Base-by-base conservation (phyloP, 2,797 vertebrate species). In the Characodon lateralis region DNA sequence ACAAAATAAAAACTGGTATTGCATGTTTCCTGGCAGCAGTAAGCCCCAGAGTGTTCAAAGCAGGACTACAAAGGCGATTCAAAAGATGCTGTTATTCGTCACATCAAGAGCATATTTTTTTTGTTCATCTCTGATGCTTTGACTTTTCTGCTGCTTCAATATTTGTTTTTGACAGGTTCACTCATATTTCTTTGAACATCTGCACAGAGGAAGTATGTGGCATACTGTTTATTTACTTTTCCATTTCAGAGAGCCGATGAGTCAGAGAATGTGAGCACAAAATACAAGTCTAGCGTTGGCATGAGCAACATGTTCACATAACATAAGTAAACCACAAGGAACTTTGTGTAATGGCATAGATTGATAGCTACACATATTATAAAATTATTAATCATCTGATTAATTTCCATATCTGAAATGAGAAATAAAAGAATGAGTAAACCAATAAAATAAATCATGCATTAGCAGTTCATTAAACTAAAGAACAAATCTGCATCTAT, bases 171-270 rank as follows among this genome's bases (percentile, higher is more conserved):
- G 88, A 88, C 89, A 78, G 85, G 89, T 87, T 87, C 84, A 81
- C 76, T 83, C 59, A 22, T 81, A 87, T 89, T 68, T 78, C 81
- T 76, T 31, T 5, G 76, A 92, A 85, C 86, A 92, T 91, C 92
- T 89, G 90, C 78, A 87, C 69, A 0, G 65, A 59, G 51, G 41
- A 76, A 41, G 79, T 86, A 82, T 84, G 88, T 90, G 92, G 93
- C 92, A 90, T 89, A 85, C 86, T 90, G 88, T 89, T 88, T 85
- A 84, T 89, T 89, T 90, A 81, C 77, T 74, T 91, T 85, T 90
- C 80, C 86, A 74, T 91, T 83, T 80, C 66, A 72, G 76, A 71
- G 82, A 72, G 56, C 66, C 1, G 73, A 70, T 9, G 55, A 79
- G 68, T 61, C 56, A 16, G 51, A 16, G 65, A 83, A 74, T 2